Evolutionary conservation across 1,140 invertebrate species (phyloP).

Genomic region (Megalonaias nervosa): DNA sequence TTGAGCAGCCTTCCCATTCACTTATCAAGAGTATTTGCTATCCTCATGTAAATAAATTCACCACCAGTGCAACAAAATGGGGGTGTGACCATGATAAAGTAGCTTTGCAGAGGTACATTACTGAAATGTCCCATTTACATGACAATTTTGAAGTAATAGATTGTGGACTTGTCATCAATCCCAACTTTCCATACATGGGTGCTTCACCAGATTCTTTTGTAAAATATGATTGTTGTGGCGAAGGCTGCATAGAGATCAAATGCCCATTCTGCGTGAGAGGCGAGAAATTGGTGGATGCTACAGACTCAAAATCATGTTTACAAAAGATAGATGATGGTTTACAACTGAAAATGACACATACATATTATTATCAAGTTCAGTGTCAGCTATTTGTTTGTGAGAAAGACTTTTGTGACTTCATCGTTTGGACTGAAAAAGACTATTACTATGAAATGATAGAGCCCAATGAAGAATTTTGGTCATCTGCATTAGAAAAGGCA

Average conservation of each 20-base stretch:
- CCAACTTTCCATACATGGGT: neutral
- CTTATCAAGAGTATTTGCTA: too few relatives aligned
- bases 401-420: neutral
- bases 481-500: neutral
- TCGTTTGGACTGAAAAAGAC: neutral
- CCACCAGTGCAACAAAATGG: too few relatives aligned
- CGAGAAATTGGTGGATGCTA: neutral
- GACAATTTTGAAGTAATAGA: too few relatives aligned
- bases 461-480: neutral
- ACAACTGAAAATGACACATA: neutral
- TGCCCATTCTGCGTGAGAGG: neutral
- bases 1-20: too few relatives aligned
- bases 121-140: too few relatives aligned
- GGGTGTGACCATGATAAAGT: too few relatives aligned
- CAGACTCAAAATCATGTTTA: neutral
- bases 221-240: neutral
- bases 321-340: too few relatives aligned
- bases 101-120: too few relatives aligned
- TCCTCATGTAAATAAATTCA: too few relatives aligned
- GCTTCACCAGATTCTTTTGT: neutral
- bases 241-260: neutral
- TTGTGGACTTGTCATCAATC: neutral
- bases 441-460: neutral
- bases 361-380: neutral
- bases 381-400: neutral